These are phyloP conservation scores for Pomacea maculata DNA, from an alignment of 1,140 invertebrate genomes.

Conservation along the genomic window DNA sequence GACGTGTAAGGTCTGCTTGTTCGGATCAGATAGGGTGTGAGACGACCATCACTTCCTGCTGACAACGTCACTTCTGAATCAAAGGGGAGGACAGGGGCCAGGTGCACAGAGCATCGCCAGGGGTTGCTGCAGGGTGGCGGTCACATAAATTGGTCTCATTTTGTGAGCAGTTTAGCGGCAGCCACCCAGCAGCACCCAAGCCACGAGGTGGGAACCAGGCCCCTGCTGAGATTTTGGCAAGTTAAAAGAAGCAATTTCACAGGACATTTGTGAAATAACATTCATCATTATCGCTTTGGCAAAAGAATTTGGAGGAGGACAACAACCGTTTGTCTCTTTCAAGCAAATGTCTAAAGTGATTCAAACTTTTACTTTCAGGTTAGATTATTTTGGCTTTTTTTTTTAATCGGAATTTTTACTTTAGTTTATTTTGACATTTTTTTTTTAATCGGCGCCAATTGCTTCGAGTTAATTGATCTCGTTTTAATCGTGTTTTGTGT, in stretches of 20 bases:
- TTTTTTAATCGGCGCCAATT: too few species aligned
- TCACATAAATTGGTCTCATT: too few species aligned
- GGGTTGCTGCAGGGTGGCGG: too few species aligned
- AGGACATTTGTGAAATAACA: neutral
- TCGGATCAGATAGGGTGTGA: neutral
- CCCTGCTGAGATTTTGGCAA: neutral
- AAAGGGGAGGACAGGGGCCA: neutral
- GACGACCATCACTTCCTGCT: neutral
- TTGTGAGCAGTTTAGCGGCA: too few species aligned
- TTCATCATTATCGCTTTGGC: neutral
- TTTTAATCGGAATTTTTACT: too few species aligned
- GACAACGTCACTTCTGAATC: neutral
- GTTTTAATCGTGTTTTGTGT: too few species aligned
- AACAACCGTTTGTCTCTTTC: neutral
- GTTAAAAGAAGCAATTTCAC: neutral
- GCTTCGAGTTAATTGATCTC: too few species aligned
- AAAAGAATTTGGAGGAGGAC: neutral
- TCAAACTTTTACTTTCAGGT: neutral
- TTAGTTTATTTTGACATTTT: too few species aligned
- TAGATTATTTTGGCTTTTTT: neutral
- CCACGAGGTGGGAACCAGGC: too few species aligned
- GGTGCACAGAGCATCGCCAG: too few species aligned
- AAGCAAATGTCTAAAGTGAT: neutral
- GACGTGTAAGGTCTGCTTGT: neutral
- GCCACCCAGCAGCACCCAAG: too few species aligned